These are phyloP conservation scores for Rhopalosiphum maidis DNA, from an alignment of 1,140 invertebrate species.

Conservation along the genomic window DNA sequence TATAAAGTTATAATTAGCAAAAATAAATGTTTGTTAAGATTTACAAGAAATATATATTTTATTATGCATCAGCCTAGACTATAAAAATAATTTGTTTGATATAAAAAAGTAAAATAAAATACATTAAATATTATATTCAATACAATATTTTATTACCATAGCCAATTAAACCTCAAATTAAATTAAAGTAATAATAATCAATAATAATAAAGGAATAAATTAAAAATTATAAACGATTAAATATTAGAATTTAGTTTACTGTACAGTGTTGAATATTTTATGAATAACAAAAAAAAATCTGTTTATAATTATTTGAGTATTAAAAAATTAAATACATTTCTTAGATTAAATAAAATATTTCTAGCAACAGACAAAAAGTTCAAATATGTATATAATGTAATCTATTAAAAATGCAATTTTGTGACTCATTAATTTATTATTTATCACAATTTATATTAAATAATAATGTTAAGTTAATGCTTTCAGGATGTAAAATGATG, in stretches of 20 bases:
- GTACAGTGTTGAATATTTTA: slow-evolving; percentile 18
- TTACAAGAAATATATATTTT: slow-evolving; percentile 21
- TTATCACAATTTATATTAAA: slow-evolving; percentile 28
- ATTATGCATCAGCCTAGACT: background rate
- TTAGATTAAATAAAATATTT: slow-evolving; percentile 23
- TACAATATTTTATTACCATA: slow-evolving; percentile 25
- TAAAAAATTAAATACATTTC: slow-evolving; percentile 18
- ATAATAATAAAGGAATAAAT: slow-evolving; percentile 42
- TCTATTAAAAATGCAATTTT: slow-evolving; percentile 59
- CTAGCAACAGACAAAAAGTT: slow-evolving; percentile 31
- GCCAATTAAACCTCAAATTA: slow-evolving; percentile 15
- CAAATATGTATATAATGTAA: slow-evolving; percentile 60
- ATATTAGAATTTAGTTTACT: slow-evolving; percentile 29
- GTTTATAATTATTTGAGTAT: background rate
- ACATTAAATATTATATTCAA: slow-evolving; percentile 16
- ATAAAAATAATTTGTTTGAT: slow-evolving; percentile 24
- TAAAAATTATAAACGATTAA: slow-evolving; percentile 6
- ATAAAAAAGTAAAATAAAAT: slow-evolving; percentile 30
- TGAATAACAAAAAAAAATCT: background rate
- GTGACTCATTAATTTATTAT: background rate
- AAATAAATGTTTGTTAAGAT: background rate
- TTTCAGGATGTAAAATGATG: slow-evolving; percentile 6
- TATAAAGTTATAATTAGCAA: background rate
- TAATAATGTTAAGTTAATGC: background rate
- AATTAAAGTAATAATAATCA: slow-evolving; percentile 10